Evolutionary conservation across 1,140 invertebrate species (phyloP).

Genomic region (Lordiphosa mommai): DNA sequence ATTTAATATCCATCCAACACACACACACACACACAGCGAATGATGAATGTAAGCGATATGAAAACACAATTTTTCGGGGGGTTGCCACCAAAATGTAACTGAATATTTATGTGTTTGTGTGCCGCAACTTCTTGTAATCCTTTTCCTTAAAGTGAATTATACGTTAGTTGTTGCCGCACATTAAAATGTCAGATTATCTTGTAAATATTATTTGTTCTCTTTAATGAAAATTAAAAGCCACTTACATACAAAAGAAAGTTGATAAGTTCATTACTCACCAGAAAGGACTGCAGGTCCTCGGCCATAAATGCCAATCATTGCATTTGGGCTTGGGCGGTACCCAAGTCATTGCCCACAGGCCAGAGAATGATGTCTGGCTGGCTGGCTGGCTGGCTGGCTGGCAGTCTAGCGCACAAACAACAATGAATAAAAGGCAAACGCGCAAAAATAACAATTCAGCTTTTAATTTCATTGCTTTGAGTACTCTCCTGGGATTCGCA

Average conservation of each 20-base stretch:
- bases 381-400: too few species aligned
- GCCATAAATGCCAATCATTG: conserved; percentile 63
- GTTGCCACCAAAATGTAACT: conserved; percentile 20
- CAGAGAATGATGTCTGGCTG: background rate
- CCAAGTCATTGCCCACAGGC: background rate
- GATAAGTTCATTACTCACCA: conserved; percentile 23
- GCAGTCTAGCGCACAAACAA: conserved; percentile 4
- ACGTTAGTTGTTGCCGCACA: conserved; percentile 15
- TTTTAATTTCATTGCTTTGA: conserved; percentile 67
- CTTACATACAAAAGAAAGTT: conserved; percentile 18
- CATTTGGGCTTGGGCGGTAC: conserved; percentile 1
- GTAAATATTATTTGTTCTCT: conserved; percentile 22
- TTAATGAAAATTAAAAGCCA: conserved; percentile 51
- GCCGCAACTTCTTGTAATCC: conserved; percentile 27
- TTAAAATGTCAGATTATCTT: conserved; percentile 40
- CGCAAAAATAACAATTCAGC: conserved; percentile 58
- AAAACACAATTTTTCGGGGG: conserved; percentile 8
- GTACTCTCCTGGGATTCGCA: conserved; percentile 58
- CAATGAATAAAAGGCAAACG: conserved; percentile 8
- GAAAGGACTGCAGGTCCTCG: conserved; percentile 8
- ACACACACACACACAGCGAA: background rate
- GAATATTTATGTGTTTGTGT: conserved; percentile 35
- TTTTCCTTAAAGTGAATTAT: conserved; percentile 28
- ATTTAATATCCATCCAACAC: conserved; percentile 41
- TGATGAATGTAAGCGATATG: conserved; percentile 16